Conservation (phyloP, 2,797 vertebrate species). For the Gorsachius magnificus region DNA sequence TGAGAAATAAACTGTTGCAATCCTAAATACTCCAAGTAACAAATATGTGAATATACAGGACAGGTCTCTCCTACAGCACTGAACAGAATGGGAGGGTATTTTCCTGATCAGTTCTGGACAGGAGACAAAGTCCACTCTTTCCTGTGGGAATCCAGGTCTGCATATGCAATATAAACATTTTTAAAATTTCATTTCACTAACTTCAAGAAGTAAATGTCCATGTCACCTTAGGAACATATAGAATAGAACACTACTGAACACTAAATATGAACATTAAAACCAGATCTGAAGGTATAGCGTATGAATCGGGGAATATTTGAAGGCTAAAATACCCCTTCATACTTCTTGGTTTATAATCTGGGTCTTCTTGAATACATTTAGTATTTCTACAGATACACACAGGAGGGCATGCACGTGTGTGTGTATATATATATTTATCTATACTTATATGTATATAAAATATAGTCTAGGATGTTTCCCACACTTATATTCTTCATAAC, state of each 20-base stretch:
- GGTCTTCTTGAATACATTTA: neutral
- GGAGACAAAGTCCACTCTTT: neutral
- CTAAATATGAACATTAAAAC: neutral
- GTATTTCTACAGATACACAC: neutral
- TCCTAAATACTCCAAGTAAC: neutral
- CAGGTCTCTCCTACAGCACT: neutral
- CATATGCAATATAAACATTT: neutral
- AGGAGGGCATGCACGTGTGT: neutral
- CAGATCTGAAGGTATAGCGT: neutral
- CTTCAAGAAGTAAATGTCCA: neutral
- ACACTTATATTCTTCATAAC: neutral
- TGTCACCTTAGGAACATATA: neutral
- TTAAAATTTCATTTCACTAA: neutral
- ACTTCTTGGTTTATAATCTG: neutral
- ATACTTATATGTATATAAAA: neutral
- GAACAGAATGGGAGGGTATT: neutral
- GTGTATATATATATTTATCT: neutral
- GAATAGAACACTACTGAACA: neutral
- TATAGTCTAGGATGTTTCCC: neutral
- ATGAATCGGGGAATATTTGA: neutral
- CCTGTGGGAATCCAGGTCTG: neutral
- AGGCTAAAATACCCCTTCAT: neutral
- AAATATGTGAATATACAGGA: neutral
- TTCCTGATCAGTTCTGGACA: neutral
- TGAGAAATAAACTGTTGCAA: neutral